Base-by-base conservation (phyloP, 1,140 invertebrate species). In the Neodiprion pinetum region DNA sequence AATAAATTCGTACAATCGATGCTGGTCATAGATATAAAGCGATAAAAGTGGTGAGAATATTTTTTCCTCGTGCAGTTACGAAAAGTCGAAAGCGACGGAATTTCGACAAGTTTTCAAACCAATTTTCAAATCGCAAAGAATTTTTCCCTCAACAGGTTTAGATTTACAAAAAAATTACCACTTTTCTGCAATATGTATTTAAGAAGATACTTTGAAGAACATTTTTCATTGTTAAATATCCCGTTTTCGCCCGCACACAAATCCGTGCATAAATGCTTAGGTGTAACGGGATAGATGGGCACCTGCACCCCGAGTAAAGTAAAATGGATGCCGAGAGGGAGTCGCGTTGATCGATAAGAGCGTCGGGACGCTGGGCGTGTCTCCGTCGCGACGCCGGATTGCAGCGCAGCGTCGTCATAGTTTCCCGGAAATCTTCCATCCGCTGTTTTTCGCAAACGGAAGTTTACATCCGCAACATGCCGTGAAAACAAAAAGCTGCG, bases 331-430 rank as follows among this genome's bases (percentile, higher is more conserved):
- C 78, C 79, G 76, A 74, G 79, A 72, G 77, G 67, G 71, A 53
- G 68, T 77, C 72, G 61, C 75, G 76, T 84, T 84, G 84, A 85
- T 85, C 84, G 84, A 85, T 85, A 85, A 83, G 79, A 82, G 82
- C 83, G 84, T 85, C 84, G 84, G 83, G 84, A 85, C 84, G 83
- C 82, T 84, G 84, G 83, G 84, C 84, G 84, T 85, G 84, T 77
- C 81, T 77, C 80, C 84, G 80, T 73, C 79, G 79, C 76, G 76
- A 80, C 76, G 68, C 72, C 74, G 65, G 53, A 17, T 14, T 61
- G 53, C 53, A 40, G 53, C 53, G 53, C n/a, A 12, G 11, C 53
- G 53, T 8, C 53, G 53, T 61, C n/a, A 9, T 12, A 61, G 53
- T 61, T 61, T 61, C n/a, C 28, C 28, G 28, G 28, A 40, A 40